Percentiles rank a stretch among this genome's conserved stretches.
Conservation (phyloP, 2,113 vertebrate genomes). For the Nannobrachium achirus region DNA sequence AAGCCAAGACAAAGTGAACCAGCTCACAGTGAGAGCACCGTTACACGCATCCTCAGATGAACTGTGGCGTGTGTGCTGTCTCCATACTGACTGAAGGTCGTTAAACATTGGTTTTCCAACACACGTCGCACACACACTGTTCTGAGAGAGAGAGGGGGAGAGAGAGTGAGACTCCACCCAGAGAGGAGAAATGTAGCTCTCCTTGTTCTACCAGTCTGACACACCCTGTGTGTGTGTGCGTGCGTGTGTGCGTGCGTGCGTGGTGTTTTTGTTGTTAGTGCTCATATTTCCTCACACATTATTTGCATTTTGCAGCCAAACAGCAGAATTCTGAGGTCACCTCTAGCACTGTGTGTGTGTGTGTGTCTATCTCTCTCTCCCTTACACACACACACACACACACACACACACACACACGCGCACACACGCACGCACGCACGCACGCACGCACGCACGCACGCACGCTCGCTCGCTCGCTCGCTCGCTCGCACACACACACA, state of each 20-base stretch:
- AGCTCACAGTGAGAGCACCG: too few species aligned
- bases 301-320: constrained; percentile 36
- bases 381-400: neutral
- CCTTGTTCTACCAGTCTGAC: constrained; percentile 61
- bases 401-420: constrained; percentile 6
- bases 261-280: neutral
- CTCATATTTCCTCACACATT: constrained; percentile 10
- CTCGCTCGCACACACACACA: neutral
- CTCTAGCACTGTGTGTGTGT: neutral
- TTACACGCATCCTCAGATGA: neutral
- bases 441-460: too few species aligned
- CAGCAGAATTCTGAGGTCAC: constrained; percentile 11
- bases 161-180: constrained; percentile 38
- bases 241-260: neutral
- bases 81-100: neutral
- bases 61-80: constrained; percentile 9
- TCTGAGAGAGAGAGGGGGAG: neutral
- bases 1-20: too few species aligned
- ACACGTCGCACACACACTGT: constrained; percentile 16
- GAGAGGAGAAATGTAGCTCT: constrained; percentile 63
- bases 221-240: constrained; percentile 4
- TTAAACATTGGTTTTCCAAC: constrained; percentile 5
- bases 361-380: neutral
- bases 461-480: too few species aligned
- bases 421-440: too few species aligned